These are phyloP conservation scores for Platichthys stellatus DNA, from an alignment of 2,113 vertebrate species.

Conservation along the genomic window DNA sequence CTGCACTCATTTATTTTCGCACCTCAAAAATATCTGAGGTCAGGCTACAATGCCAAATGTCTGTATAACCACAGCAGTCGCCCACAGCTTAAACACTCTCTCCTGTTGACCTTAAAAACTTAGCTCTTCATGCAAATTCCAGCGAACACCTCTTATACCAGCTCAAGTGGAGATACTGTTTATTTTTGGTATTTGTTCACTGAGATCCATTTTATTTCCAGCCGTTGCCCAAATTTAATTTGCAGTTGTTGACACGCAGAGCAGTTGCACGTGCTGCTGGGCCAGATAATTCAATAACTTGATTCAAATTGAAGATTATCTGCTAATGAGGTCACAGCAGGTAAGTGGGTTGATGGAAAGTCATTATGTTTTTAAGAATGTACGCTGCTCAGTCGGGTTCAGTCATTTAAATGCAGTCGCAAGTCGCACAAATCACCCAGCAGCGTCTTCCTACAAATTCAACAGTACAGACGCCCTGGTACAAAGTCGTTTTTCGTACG, in stretches of 20 bases:
- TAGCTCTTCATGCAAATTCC: too few species aligned
- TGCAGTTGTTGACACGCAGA: constrained; percentile 20
- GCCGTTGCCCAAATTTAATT: constrained; percentile 17
- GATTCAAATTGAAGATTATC: constrained; percentile 47
- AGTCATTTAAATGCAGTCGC: too few species aligned
- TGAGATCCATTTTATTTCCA: neutral
- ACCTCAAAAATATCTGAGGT: neutral
- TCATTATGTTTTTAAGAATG: too few species aligned
- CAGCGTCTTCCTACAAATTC: too few species aligned
- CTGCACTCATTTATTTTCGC: neutral
- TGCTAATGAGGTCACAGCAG: constrained; percentile 52
- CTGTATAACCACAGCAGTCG: neutral
- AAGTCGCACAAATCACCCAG: too few species aligned
- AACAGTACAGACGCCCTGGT: too few species aligned
- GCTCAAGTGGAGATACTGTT: too few species aligned
- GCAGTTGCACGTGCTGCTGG: neutral
- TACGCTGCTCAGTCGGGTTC: too few species aligned
- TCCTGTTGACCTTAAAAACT: constrained; percentile 18
- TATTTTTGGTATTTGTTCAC: neutral
- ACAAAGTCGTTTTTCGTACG: neutral
- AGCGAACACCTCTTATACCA: too few species aligned
- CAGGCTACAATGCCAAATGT: neutral
- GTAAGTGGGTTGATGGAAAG: neutral
- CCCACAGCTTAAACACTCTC: too few species aligned
- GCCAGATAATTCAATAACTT: neutral